A percentile compares a stretch with the other conserved stretches of the same genome.
phyloP scores from a whole-genome alignment of 1,140 invertebrate species.

The Euwallacea similis region DNA sequence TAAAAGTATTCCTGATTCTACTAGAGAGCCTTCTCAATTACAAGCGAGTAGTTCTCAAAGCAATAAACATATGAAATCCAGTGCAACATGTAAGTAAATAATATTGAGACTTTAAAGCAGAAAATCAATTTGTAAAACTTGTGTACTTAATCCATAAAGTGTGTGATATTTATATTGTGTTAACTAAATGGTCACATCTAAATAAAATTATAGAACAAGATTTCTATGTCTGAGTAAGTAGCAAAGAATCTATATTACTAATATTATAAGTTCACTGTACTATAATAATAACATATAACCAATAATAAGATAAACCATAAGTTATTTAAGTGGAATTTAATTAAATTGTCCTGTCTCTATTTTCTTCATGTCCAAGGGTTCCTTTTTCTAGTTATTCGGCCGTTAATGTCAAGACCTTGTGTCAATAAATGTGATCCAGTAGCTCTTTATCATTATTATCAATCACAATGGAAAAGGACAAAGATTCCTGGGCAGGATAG shows the following conservation, averaged over 20 bases:
- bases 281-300: too few species aligned
- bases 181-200: too few species aligned
- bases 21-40: neutral
- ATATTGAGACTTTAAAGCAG: neutral
- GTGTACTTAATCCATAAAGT: too few species aligned
- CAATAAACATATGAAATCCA: constrained; percentile 13
- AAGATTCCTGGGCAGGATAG: constrained; percentile 70
- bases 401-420: constrained; percentile 48
- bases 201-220: too few species aligned
- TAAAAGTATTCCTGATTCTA: constrained; percentile 15
- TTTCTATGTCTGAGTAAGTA: too few species aligned
- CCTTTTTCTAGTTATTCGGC: constrained; percentile 56
- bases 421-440: constrained; percentile 68
- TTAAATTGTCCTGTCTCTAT: too few species aligned
- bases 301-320: neutral
- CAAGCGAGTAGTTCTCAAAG: neutral
- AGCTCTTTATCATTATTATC: constrained; percentile 73
- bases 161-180: too few species aligned
- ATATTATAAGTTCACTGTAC: neutral
- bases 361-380: neutral
- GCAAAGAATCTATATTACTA: too few species aligned
- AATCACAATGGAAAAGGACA: constrained; percentile 71
- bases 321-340: too few species aligned
- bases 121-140: too few species aligned
- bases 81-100: constrained; percentile 27